Conservation (phyloP, 2,888 invertebrate species). For the Gerris lacustris region DNA sequence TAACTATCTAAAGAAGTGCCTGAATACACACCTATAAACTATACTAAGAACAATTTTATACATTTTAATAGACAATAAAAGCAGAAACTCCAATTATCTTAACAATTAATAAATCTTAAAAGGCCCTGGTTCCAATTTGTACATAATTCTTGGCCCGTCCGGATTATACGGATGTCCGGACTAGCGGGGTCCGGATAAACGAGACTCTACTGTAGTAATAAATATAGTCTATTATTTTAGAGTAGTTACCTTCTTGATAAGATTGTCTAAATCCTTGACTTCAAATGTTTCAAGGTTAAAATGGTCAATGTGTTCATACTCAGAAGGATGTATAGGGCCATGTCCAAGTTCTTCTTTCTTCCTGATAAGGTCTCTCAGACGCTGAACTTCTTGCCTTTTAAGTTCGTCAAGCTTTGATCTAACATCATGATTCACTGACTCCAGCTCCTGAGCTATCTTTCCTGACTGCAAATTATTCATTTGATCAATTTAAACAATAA, state of each 20-base stretch:
- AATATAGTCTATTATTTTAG: too few relatives aligned
- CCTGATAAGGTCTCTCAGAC: conserved; percentile 58
- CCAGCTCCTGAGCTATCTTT: conserved; percentile 79
- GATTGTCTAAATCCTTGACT: conserved; percentile 79
- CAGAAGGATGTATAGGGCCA: conserved; percentile 33
- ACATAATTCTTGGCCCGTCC: too few relatives aligned
- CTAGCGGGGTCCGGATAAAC: too few relatives aligned
- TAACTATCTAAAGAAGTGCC: too few relatives aligned
- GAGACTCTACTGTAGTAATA: too few relatives aligned
- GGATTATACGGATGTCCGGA: too few relatives aligned
- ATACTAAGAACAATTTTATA: too few relatives aligned
- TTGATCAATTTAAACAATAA: not conserved
- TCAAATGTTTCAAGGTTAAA: conserved; percentile 85
- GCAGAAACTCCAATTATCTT: too few relatives aligned
- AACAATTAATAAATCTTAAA: too few relatives aligned
- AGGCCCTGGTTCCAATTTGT: too few relatives aligned
- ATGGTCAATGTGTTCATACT: conserved; percentile 67
- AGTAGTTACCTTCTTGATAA: conserved; percentile 59
- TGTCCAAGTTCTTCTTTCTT: conserved; percentile 49
- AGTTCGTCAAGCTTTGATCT: conserved; percentile 81
- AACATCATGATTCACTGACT: conserved; percentile 77
- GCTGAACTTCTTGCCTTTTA: conserved; percentile 73
- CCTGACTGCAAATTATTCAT: conserved; percentile 52
- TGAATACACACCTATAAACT: too few relatives aligned
- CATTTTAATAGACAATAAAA: too few relatives aligned